Evolutionary conservation across 2,113 vertebrate species (phyloP).

Genomic region (Peromyscus leucopus): DNA sequence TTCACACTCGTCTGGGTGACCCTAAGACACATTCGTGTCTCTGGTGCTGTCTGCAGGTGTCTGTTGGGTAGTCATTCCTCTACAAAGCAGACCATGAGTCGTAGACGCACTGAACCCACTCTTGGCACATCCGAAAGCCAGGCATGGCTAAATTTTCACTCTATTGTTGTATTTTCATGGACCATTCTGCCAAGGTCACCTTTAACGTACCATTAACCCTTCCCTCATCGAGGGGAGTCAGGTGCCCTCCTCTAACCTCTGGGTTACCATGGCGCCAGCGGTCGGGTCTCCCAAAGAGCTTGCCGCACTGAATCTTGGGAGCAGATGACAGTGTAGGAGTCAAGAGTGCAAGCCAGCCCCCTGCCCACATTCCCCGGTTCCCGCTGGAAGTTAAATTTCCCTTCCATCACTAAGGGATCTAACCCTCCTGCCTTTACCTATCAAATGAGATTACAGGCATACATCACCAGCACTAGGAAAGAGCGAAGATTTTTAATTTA

Average conservation of each 20-base stretch:
- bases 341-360: not conserved
- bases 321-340: not conserved
- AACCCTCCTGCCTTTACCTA: too few relatives aligned
- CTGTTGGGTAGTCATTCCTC: constrained; percentile 42
- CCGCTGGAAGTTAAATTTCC: not conserved
- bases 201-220: constrained; percentile 41
- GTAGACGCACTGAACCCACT: not conserved
- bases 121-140: not conserved
- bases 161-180: not conserved
- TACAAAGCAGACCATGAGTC: not conserved
- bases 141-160: not conserved
- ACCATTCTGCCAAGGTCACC: not conserved
- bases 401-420: not conserved
- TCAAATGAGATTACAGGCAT: not conserved
- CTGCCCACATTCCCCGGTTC: not conserved
- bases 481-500: not conserved
- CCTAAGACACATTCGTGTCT: not conserved
- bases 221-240: constrained; percentile 25
- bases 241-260: not conserved
- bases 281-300: not conserved
- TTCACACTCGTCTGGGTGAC: constrained; percentile 69
- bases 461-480: too few relatives aligned
- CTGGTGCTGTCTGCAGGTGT: not conserved
- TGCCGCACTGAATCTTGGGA: not conserved
- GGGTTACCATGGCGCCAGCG: constrained; percentile 8